phyloP scores from a whole-genome alignment of 2,113 vertebrate genomes.

The Hyperopisus bebe region DNA sequence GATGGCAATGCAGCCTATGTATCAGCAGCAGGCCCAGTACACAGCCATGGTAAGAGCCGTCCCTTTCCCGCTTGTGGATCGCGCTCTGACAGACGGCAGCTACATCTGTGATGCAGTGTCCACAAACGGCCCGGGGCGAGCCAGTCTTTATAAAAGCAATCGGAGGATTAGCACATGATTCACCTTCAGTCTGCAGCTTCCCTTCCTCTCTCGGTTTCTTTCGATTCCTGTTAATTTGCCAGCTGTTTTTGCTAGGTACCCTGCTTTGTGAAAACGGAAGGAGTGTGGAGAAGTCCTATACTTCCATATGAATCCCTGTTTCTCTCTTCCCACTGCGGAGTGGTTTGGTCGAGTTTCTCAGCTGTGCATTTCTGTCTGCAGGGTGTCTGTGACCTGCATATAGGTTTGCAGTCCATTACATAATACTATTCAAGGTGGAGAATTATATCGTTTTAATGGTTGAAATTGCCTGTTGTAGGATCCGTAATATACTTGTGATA shows the following conservation, averaged over 20 bases:
- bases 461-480: neutral
- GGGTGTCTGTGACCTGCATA: neutral
- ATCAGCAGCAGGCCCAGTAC: constrained; percentile 73
- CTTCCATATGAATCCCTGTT: neutral
- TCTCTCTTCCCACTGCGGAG: neutral
- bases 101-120: neutral
- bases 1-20: constrained; percentile 75
- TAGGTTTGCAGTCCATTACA: neutral
- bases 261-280: neutral
- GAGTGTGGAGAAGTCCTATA: neutral
- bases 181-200: neutral
- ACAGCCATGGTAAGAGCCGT: constrained; percentile 71
- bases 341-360: neutral
- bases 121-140: neutral
- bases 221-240: neutral
- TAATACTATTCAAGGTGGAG: neutral
- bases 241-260: neutral
- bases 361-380: neutral
- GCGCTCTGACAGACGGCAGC: neutral
- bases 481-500: neutral
- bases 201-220: neutral
- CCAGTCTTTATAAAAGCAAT: neutral
- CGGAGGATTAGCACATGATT: neutral
- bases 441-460: neutral
- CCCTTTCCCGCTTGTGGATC: neutral